Percentiles rank a stretch among this genome's conserved stretches.
These are phyloP conservation scores for Antheraea mylitta DNA, from an alignment of 1,140 invertebrate genomes.

Conservation along the genomic window DNA sequence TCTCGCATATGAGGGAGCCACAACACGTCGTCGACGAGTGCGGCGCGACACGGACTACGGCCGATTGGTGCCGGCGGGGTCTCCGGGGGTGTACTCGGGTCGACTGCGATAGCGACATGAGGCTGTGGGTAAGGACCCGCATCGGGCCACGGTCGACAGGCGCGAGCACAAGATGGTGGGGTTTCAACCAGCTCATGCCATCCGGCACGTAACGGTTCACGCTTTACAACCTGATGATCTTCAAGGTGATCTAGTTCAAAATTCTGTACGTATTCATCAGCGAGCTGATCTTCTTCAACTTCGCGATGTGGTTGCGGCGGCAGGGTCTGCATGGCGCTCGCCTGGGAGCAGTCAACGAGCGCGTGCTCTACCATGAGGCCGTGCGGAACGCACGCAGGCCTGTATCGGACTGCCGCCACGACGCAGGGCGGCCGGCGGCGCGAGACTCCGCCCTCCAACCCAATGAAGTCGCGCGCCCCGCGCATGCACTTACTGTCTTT, in stretches of 20 bases:
- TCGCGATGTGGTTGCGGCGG: constrained; percentile 65
- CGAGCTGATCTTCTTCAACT: constrained; percentile 84
- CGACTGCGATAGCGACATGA: constrained; percentile 67
- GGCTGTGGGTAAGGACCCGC: constrained; percentile 76
- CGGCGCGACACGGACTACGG: constrained; percentile 76
- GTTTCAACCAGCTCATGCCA: constrained; percentile 70
- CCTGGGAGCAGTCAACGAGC: constrained; percentile 65
- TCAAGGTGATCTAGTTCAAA: constrained; percentile 93
- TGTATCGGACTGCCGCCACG: constrained; percentile 60
- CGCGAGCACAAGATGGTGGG: constrained; percentile 62
- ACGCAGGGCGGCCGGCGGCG: constrained; percentile 65
- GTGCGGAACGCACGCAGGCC: constrained; percentile 67
- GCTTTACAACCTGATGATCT: constrained; percentile 80
- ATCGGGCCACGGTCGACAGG: constrained; percentile 73
- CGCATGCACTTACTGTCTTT: constrained; percentile 62
- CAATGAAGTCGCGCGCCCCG: constrained; percentile 69
- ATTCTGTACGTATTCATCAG: constrained; percentile 92
- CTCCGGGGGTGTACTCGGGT: constrained; percentile 87
- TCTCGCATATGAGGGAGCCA: constrained; percentile 88
- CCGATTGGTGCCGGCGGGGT: constrained; percentile 85
- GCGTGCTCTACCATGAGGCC: constrained; percentile 73
- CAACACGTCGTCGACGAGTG: constrained; percentile 84
- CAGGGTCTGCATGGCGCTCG: constrained; percentile 74
- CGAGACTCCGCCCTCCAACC: constrained; percentile 67
- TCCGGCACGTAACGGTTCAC: constrained; percentile 69